Base-by-base conservation (phyloP, 2,888 invertebrate genomes). In the Nomada lathburiana region DNA sequence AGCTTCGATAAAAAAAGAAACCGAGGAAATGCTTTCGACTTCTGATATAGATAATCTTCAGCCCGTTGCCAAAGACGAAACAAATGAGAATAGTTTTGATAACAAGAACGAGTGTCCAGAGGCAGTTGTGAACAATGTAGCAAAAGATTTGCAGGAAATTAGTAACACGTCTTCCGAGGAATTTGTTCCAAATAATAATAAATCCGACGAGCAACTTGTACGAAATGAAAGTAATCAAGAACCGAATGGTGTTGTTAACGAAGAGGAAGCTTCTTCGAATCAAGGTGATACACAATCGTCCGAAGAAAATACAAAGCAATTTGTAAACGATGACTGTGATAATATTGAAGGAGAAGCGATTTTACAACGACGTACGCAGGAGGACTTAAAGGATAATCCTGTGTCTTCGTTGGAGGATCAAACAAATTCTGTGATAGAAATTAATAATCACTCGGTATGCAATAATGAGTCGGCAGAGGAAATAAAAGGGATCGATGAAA, bases 261-360 rank as follows among this genome's bases (percentile, higher is more conserved):
- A 52, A 67, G 52, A 65, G 23, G 18, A 47, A 60, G 11, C n/a
- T 47, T 4, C 23, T 77, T 42, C 4, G n/a, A n/a, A 20, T 16
- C 16, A 75, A 69, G 53, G 68, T 47, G 50, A 85, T 57, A 20
- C 80, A 1, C 55, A 50, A 62, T n/a, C 59, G 29, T 47, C n/a
- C 7, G 23, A 82, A 42, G 42, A 65, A 65, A 42, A 55, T 59
- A 60, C 16, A 42, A 57, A 80, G 42, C 60, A 69, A 36, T 13
- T 72, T 55, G 36, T 73, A 73, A 77, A 63, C 29, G 55, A 76
- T 63, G 68, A 76, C 78, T 88, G 84, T 84, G 84, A 81, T 85
- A 80, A 63, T 75, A 59, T 47, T 10, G 64, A 72, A 29, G 44
- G 72, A n/a, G 60, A 79, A 71, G 53, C 64, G 64, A 63, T 52